Evolutionary conservation across 2,797 vertebrate species (phyloP).

Genomic region (Manis pentadactyla): DNA sequence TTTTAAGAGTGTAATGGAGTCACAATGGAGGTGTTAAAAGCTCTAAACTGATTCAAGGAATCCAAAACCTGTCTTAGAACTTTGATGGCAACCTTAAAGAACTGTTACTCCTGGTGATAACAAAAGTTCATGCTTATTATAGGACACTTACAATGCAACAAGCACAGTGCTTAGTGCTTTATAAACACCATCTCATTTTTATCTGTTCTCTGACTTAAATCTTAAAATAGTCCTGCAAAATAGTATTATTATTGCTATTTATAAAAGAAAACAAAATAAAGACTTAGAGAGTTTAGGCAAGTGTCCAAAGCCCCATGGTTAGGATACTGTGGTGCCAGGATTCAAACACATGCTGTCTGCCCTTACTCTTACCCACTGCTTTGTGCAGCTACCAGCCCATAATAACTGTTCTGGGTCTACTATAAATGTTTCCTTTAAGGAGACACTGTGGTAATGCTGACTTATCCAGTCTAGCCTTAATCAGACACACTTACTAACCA

Average conservation of each 20-base stretch:
- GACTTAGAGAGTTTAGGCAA: neutral
- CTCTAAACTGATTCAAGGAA: neutral
- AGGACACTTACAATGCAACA: neutral
- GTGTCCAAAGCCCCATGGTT: neutral
- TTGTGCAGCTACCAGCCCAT: neutral
- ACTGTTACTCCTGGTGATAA: neutral
- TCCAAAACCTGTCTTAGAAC: neutral
- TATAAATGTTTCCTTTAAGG: neutral
- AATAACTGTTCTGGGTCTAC: neutral
- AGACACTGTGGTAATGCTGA: neutral
- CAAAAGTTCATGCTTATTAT: slow-evolving; percentile 1
- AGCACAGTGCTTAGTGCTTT: neutral
- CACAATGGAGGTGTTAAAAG: neutral
- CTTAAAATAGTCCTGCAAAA: neutral
- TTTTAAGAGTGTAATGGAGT: neutral
- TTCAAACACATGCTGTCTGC: neutral
- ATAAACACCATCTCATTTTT: neutral
- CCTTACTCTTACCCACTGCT: neutral
- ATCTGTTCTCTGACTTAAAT: neutral
- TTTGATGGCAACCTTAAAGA: slow-evolving; percentile 6
- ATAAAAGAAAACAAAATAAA: neutral
- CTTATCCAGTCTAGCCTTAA: neutral
- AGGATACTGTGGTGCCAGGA: neutral
- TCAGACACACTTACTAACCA: neutral
- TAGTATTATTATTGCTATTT: neutral